Evolutionary conservation across 2,888 invertebrate genomes (phyloP), one percentile per base, ranked within the genome.

Genomic region (Habrosyne pyritoides): DNA sequence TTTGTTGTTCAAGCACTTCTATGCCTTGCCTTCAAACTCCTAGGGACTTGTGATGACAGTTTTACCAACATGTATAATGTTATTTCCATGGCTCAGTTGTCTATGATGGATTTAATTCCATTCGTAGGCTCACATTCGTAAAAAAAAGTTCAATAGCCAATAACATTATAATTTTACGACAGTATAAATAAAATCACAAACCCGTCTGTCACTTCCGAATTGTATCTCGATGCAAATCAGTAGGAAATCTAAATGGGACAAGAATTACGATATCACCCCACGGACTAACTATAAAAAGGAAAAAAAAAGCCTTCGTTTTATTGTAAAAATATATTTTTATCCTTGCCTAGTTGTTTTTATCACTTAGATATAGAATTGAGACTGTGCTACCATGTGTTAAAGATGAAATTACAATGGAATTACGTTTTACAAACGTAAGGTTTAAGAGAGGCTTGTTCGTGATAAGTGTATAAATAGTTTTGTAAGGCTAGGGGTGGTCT

Each of bases 401-500:
- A 63, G 63, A 55, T 57, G 50, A 24, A 21, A 47, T 63, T 69
- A 14, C 24, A 47, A 51, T 47, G 14, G 49, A 49, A 56, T 22
- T 24, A 46, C 21, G 30, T 60, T 63, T 63, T 57, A 18, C 51
- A 60, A 61, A 58, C 56, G 56, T 53, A 50, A 61, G 53, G 58
- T 57, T 50, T 53, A 58, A 61, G 53, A 57, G 10, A 10, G 10
- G 63, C 56, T 56, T 53, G 60, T 73, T 66, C 80, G 81, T 81
- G 81, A 81, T 79, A 71, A 73, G 78, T 76, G 64, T 79, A 68
- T 70, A 71, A 79, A 85, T 78, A 73, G 59, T 60, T 53, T 55
- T 67, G 67, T 61, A 53, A 62, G 66, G 66, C 71, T 76, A 79
- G 74, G 86, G 88, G 89, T 87, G 88, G 88, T 87, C 88, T 65